Base-by-base conservation (phyloP, 2,888 invertebrate genomes). In the Diploptera punctata region DNA sequence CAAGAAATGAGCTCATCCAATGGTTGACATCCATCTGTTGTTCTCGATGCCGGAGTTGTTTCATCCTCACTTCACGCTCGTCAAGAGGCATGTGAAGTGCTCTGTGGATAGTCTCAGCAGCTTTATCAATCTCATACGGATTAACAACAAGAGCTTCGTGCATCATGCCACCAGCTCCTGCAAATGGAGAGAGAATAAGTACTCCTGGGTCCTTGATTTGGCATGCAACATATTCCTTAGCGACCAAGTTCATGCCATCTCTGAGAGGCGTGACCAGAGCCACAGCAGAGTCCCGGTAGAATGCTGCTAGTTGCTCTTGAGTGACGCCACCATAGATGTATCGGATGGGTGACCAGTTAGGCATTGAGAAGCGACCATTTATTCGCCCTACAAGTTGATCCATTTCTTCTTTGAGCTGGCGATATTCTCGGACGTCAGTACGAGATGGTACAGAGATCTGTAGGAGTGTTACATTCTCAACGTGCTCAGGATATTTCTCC, bases 151-250 rank as follows among this genome's bases (percentile, higher is more conserved):
- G 86, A 1, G 95, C 95, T 81, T 96, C 95, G 83, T 95, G 95
- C 95, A 96, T 95, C 87, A 93, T 95, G 82, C 95, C 95, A 0
- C 95, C 95, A 7, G 96, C 95, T 0, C 96, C 96, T 71, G 96
- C 95, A 80, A 96, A 96, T 0, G 95, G 95, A 0, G 95, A 95
- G 9, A 96, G 91, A 67, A 96, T 93, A 47, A 96, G 83, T 0
- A 96, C 95, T 2, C 96, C 96, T 0, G 93, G 94, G 26, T 89
- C 88, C 79, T 94, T 94, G 43, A 95, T 94, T 83, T 96, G 95
- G 79, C 95, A 95, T 1, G 96, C 96, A 0, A 95, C 95, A 80
- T 94, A 96, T 82, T 96, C 96, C 81, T 96, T 96, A 9, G 95
- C 95, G 0, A 96, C 96, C 69, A 96, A 86, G 83, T 96, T 96